Base-by-base conservation (phyloP, 2,113 vertebrate genomes). In the Diadophis punctatus region DNA sequence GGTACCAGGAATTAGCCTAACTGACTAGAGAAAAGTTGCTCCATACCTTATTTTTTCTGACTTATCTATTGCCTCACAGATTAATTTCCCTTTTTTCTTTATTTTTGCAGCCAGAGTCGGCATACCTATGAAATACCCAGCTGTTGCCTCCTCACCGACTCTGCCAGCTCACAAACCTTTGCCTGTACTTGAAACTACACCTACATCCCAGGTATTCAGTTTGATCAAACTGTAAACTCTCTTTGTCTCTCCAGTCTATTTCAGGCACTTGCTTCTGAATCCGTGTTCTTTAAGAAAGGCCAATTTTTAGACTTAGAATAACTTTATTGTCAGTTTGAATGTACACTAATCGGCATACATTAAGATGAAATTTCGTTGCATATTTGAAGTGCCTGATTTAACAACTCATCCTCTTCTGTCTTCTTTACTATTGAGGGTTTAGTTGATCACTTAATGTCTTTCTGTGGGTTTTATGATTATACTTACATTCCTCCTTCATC, bases 121-220 rank as follows among this genome's bases (percentile, higher is more conserved):
- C n/a, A 97, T 96, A 0, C 96, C 97, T 92, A 95, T 98, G 97
- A 99, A 98, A 96, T 97, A 96, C 90, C 96, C 98, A 27, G 94
- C 96, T 87, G 94, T 95, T 95, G 93, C 95, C 90, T 96, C 95
- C 12, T 96, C 90, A 23, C 96, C 93, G 34, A 93, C 93, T 94
- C 96, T 98, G 34, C 97, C 97, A 48, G 97, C 96, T 30, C 95
- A 97, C 93, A 97, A 93, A 5, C 91, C 94, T 0, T 89, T 96
- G 84, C 90, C 96, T 74, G 95, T 3, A 0, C 63, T 4, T 0
- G 94, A 96, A 92, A 91, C 90, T 85, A 22, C 95, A 27, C 43
- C 51, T 0, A 46, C 89, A 60, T 90, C 92, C 20, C 94, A 96
- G 96, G 96, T 97, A 97, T 43, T n/a, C 2, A 0, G 86, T 95